Conservation (phyloP, 1,140 invertebrate genomes). For the Aphis gossypii region DNA sequence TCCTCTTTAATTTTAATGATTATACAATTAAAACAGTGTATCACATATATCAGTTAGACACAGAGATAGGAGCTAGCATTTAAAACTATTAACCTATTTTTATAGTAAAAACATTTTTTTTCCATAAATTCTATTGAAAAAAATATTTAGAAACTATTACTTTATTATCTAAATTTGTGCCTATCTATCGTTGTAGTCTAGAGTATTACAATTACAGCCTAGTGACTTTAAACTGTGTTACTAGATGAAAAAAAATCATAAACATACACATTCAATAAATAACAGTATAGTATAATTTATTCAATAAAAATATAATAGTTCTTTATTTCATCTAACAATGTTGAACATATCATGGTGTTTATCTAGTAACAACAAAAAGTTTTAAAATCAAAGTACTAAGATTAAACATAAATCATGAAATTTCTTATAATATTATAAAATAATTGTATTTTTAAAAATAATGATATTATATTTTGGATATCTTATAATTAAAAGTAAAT, state of each 20-base stretch:
- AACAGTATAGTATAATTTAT: background rate
- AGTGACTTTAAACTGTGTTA: background rate
- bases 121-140: too few relatives aligned
- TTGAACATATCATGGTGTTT: slow-evolving; percentile 31
- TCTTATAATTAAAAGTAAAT: background rate
- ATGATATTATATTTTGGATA: background rate
- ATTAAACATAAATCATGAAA: background rate
- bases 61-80: background rate
- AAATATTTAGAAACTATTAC: too few relatives aligned
- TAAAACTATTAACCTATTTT: too few relatives aligned
- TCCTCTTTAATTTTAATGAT: background rate
- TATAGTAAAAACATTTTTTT: background rate
- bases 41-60: background rate
- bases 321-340: background rate
- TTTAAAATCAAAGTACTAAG: background rate
- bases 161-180: too few relatives aligned
- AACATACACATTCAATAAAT: background rate
- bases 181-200: background rate
- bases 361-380: background rate
- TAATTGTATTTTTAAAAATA: slow-evolving; percentile 3
- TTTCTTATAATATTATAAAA: background rate
- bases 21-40: background rate
- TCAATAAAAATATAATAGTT: background rate
- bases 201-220: too few relatives aligned
- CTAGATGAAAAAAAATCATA: background rate